These are phyloP conservation scores for Nothobranchius furzeri DNA, from an alignment of 2,113 vertebrate species.

Conservation along the genomic window DNA sequence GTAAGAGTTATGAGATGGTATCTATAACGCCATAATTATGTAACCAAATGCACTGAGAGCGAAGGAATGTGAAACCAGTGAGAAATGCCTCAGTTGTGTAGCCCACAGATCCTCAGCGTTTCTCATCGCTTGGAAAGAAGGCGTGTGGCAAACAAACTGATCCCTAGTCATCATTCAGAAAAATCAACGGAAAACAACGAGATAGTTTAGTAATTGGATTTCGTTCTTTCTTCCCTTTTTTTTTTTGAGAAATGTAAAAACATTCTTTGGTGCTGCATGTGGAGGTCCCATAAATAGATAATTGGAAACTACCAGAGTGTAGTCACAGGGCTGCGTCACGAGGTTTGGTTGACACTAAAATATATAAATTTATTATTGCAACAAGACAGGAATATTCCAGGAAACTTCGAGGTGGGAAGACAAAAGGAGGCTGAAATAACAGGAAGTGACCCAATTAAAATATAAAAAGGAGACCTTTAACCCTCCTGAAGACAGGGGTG, in stretches of 20 bases:
- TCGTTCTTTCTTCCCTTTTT: too few relatives aligned
- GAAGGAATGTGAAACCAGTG: conserved; percentile 39
- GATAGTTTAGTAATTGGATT: neutral
- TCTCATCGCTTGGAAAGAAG: conserved; percentile 19
- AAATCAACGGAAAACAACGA: neutral
- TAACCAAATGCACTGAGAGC: conserved; percentile 51
- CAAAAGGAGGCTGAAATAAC: too few relatives aligned
- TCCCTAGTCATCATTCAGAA: neutral
- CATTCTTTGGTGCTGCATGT: neutral
- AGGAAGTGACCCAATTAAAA: too few relatives aligned
- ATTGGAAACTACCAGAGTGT: neutral
- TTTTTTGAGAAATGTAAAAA: neutral
- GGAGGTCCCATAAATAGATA: neutral
- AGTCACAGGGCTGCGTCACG: neutral
- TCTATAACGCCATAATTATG: conserved; percentile 47
- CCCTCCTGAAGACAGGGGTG: too few relatives aligned
- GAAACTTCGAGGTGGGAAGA: too few relatives aligned
- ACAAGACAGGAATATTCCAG: too few relatives aligned
- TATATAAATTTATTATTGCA: too few relatives aligned
- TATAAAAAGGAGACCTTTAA: too few relatives aligned
- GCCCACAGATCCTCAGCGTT: conserved; percentile 54
- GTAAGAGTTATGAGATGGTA: conserved; percentile 41
- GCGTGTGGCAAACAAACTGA: conserved; percentile 26
- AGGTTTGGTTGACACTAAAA: neutral
- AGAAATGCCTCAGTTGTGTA: conserved; percentile 59